Evolutionary conservation across 2,113 vertebrate genomes (phyloP).

Genomic region (Pteruthius melanotis): DNA sequence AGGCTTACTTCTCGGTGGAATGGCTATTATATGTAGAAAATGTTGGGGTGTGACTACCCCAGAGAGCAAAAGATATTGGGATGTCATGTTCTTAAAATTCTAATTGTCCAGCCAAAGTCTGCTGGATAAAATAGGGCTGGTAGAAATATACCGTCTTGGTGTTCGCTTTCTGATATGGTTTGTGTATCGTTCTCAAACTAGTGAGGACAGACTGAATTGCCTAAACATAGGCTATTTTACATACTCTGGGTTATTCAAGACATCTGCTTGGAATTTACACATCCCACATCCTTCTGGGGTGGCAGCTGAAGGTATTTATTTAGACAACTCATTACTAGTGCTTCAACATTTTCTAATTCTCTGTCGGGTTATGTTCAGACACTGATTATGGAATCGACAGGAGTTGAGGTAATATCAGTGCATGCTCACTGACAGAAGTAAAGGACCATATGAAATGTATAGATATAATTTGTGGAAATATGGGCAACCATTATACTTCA

Average conservation of each 20-base stretch:
- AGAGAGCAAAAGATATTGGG: neutral
- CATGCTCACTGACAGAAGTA: neutral
- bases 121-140: neutral
- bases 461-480: neutral
- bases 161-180: neutral
- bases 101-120: neutral
- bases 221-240: neutral
- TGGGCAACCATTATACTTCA: neutral
- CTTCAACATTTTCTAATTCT: neutral
- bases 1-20: neutral
- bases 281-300: neutral
- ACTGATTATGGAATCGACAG: neutral
- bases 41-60: neutral
- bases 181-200: neutral
- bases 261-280: conserved; percentile 3
- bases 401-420: neutral
- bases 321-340: neutral
- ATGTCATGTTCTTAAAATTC: neutral
- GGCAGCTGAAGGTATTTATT: conserved; percentile 6
- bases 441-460: neutral
- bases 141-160: neutral
- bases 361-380: neutral
- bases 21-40: neutral
- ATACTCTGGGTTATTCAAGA: neutral
- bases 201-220: neutral